Evolutionary conservation across 1,140 invertebrate genomes (phyloP).

Genomic region (Drosophila ohnishii): DNA sequence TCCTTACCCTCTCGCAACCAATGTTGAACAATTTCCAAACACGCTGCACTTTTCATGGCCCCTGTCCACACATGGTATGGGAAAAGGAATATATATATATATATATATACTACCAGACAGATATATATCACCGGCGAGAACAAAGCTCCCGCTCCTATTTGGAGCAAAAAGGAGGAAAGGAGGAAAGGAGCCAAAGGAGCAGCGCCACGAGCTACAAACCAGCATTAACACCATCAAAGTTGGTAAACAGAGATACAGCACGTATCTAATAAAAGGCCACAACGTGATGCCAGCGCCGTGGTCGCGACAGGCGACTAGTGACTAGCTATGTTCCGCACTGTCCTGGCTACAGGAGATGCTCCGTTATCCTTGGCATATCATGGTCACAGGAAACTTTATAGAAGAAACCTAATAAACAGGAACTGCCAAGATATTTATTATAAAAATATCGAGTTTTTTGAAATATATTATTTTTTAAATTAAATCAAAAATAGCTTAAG

Average conservation of each 20-base stretch:
- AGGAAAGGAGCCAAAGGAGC: slow-evolving; percentile 21
- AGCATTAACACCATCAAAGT: slow-evolving; percentile 81
- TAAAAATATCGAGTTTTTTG: too few relatives aligned
- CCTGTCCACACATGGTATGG: slow-evolving; percentile 15
- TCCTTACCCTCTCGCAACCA: neutral
- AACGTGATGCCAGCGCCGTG: slow-evolving; percentile 69
- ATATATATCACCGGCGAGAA: slow-evolving; percentile 58
- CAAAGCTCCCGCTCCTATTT: slow-evolving; percentile 28
- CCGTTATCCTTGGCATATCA: neutral
- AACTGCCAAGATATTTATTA: too few relatives aligned
- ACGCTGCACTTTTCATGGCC: slow-evolving; percentile 55
- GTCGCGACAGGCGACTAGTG: slow-evolving; percentile 41
- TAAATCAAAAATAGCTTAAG: too few relatives aligned
- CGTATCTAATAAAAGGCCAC: slow-evolving; percentile 81
- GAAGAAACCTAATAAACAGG: too few relatives aligned
- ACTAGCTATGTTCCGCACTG: slow-evolving; percentile 9
- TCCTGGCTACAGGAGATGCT: slow-evolving; percentile 27
- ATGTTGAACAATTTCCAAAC: slow-evolving; percentile 29
- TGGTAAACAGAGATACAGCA: slow-evolving; percentile 80
- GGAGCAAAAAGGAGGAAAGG: slow-evolving; percentile 1
- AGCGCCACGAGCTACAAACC: slow-evolving; percentile 54
- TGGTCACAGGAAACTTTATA: too few relatives aligned
- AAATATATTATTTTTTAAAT: too few relatives aligned
- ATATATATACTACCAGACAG: slow-evolving; percentile 28
- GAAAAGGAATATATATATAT: slow-evolving; percentile 11